These are phyloP conservation scores for Hypotaenidia philippensis DNA, from an alignment of 2,797 vertebrate genomes.

Conservation along the genomic window DNA sequence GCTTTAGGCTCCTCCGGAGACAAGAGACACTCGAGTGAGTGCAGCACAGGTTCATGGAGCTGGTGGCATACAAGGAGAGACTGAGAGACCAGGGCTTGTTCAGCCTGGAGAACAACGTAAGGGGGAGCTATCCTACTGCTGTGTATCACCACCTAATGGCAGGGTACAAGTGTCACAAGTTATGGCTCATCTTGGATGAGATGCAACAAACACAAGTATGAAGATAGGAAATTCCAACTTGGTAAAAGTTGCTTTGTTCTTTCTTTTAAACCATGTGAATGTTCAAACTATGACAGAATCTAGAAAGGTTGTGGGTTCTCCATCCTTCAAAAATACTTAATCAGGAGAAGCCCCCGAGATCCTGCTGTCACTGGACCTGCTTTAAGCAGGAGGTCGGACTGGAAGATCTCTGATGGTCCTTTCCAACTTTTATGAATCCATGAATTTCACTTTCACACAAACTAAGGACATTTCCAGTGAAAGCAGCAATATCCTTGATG, in stretches of 20 bases:
- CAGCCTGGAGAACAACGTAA: background rate
- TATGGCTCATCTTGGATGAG: background rate
- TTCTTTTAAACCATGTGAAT: background rate
- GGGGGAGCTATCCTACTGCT: background rate
- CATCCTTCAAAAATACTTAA: background rate
- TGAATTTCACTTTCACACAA: background rate
- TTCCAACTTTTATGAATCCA: background rate
- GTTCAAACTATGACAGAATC: rapidly evolving
- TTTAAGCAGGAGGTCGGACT: background rate
- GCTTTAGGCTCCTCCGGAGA: background rate
- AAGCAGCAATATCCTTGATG: conserved; percentile 15
- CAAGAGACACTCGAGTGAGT: background rate
- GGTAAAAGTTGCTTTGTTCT: background rate
- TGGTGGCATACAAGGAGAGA: background rate
- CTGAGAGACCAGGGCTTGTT: background rate
- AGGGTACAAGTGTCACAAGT: background rate
- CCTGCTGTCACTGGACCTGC: background rate
- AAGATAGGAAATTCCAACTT: background rate
- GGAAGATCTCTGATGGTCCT: background rate
- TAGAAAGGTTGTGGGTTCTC: rapidly evolving
- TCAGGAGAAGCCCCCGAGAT: background rate
- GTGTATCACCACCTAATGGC: background rate
- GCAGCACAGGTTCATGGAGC: background rate
- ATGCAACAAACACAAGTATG: rapidly evolving
- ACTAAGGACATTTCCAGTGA: background rate